A percentile compares a stretch with the other conserved stretches of the same genome.
Evolutionary conservation across 2,113 vertebrate species (phyloP).

Genomic region (Campylomormyrus numenius): DNA sequence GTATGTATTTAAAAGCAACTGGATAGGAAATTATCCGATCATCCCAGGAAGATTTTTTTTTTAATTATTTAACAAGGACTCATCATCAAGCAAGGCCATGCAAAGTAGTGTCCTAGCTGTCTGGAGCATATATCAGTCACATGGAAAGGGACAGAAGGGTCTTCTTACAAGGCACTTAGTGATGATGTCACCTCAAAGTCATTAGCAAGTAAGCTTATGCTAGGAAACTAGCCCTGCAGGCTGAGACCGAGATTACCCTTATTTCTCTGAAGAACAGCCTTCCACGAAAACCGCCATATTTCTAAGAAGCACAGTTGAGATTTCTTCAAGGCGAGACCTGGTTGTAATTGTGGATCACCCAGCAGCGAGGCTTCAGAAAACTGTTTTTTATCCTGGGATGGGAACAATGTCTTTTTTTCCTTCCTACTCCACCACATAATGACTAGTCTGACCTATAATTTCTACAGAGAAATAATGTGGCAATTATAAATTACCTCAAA

Average conservation of each 20-base stretch:
- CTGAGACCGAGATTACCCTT: background rate
- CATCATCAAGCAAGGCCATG: background rate
- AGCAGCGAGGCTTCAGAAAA: background rate
- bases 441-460: background rate
- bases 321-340: background rate
- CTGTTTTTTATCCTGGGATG: background rate
- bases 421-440: background rate
- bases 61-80: background rate
- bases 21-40: background rate
- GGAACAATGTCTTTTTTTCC: background rate
- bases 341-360: background rate
- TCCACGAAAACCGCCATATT: background rate
- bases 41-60: background rate
- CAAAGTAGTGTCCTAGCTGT: background rate
- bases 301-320: background rate
- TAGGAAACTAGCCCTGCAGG: background rate
- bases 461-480: background rate
- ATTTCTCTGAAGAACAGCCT: conserved; percentile 5
- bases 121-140: background rate
- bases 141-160: background rate
- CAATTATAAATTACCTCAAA: background rate
- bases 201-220: background rate
- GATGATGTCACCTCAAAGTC: background rate
- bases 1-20: background rate
- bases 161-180: background rate